These are phyloP conservation scores for Diarsia dahlii DNA, from an alignment of 2,888 invertebrate species.

Conservation along the genomic window DNA sequence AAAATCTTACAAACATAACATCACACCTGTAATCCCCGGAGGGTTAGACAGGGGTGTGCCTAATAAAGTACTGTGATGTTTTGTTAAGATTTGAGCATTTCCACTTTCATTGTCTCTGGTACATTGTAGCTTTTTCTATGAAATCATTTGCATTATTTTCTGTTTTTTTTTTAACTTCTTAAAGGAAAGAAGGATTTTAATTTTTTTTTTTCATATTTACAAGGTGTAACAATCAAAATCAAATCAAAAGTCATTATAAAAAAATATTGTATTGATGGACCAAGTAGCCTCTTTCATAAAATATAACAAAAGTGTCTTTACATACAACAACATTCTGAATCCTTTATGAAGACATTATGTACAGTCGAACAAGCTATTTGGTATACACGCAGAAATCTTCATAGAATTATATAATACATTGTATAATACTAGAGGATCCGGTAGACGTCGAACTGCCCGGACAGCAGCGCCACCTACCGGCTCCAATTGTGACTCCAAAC, in stretches of 20 bases:
- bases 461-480: no score
- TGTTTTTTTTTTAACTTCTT: background rate
- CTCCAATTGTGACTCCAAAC: no score
- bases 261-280: background rate
- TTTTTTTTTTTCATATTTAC: background rate
- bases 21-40: background rate
- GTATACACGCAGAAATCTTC: no score
- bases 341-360: background rate
- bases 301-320: background rate
- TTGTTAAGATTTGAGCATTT: background rate
- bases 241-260: background rate
- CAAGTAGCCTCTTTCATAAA: background rate
- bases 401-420: no score
- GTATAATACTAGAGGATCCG: no score
- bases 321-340: background rate
- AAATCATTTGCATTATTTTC: background rate
- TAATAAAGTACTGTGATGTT: background rate
- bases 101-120: background rate
- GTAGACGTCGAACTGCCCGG: no score
- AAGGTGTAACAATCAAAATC: background rate
- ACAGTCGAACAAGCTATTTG: no score
- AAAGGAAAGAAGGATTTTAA: background rate
- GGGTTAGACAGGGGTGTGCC: background rate
- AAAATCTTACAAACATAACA: background rate
- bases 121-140: background rate